Evolutionary conservation across 2,888 invertebrate species (phyloP), one percentile per base, ranked within the genome.

Genomic region (Physocephala rufipes): DNA sequence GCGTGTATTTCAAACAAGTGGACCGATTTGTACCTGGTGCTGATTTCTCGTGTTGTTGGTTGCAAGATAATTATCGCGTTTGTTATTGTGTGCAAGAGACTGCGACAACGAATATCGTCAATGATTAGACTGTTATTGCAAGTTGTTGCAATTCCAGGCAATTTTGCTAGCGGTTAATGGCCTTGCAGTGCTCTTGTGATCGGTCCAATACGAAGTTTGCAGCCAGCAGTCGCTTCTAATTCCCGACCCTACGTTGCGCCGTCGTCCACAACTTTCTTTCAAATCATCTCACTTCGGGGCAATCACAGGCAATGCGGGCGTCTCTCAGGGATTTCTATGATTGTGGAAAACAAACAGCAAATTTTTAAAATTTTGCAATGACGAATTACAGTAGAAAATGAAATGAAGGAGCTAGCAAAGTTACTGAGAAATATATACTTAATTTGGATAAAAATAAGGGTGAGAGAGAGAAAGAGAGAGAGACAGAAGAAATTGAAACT

Each of bases 71-170:
- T 45, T 28, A n/a, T 30, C 45, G n/a, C 13, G 58, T 30, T 51
- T 61, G 58, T 67, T 70, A 70, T 51, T 74, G 69, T 43, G 72
- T 68, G 76, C 79, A 80, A 78, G 77, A 74, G 78, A 80, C 81
- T 80, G 79, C 81, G 79, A 78, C 78, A 30, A 78, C 81, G 79
- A 80, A 79, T 79, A 80, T 78, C 76, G 79, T 78, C 79, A 80
- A 80, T 78, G 80, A 80, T 81, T n/a, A n/a, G 36, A 9, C 36
- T 36, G 36, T 7, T 7, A 9, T 9, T 36, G 36, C n/a, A n/a
- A n/a, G n/a, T n/a, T n/a, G n/a, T n/a, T n/a, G n/a, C n/a, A n/a
- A n/a, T 78, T 80, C n/a, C n/a, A n/a, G n/a, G n/a, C n/a, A n/a
- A n/a, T n/a, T n/a, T 67, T 66, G 74, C 47, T 71, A 70, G 47